phyloP scores from a whole-genome alignment of 2,113 vertebrate species.

The Gnathonemus longibarbis region DNA sequence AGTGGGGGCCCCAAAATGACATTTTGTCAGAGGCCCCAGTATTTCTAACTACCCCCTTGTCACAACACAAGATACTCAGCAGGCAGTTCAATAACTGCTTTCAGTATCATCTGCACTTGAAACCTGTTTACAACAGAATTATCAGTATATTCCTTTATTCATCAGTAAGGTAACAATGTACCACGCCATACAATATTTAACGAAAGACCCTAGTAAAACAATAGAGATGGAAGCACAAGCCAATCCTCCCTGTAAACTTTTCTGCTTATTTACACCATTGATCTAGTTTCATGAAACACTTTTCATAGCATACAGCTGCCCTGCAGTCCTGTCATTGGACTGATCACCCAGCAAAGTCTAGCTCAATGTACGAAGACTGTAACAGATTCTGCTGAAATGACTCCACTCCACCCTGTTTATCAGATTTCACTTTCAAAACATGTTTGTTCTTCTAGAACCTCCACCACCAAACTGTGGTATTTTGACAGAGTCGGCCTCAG shows the following conservation, averaged over 20 bases:
- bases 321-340: background rate
- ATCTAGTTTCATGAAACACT: background rate
- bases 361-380: background rate
- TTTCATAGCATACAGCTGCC: background rate
- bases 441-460: background rate
- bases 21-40: background rate
- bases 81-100: no score
- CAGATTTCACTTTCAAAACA: background rate
- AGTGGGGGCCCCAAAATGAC: background rate
- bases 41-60: background rate
- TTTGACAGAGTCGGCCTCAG: background rate
- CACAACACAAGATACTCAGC: background rate
- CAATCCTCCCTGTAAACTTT: background rate
- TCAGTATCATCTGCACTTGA: background rate
- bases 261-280: background rate
- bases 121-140: background rate
- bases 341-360: background rate
- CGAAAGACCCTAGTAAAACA: background rate
- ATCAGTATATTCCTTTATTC: background rate
- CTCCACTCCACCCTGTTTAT: background rate
- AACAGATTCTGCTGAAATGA: background rate
- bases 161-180: background rate
- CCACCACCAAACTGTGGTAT: background rate
- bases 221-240: background rate
- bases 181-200: background rate